These are phyloP conservation scores for Subacronicta megacephala DNA, from an alignment of 2,888 invertebrate genomes.

Conservation along the genomic window DNA sequence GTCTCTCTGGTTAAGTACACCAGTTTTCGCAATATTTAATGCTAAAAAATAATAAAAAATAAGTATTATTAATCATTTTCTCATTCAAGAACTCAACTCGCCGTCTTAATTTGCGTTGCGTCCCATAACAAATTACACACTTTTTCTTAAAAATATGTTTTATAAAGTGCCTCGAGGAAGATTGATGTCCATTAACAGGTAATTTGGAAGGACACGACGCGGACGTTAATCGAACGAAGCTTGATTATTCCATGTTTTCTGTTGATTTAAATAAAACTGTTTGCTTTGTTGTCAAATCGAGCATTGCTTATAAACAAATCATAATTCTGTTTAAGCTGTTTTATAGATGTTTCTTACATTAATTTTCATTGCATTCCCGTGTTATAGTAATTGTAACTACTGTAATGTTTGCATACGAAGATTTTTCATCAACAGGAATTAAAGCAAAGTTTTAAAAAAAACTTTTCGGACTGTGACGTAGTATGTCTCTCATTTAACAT, in stretches of 20 bases:
- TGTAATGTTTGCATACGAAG: neutral
- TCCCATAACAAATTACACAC: constrained; percentile 76
- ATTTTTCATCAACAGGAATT: constrained; percentile 2
- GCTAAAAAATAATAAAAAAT: no score
- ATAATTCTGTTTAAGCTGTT: neutral
- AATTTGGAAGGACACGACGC: constrained; percentile 66
- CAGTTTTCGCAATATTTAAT: no score
- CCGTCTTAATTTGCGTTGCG: constrained; percentile 77
- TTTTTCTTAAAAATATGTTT: constrained; percentile 67
- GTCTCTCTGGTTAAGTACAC: no score
- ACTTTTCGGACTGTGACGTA: constrained; percentile 5
- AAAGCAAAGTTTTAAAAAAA: neutral
- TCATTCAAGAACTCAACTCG: constrained; percentile 67
- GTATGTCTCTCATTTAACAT: constrained; percentile 29
- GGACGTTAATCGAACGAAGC: constrained; percentile 60
- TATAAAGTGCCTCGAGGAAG: constrained; percentile 72
- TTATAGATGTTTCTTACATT: neutral
- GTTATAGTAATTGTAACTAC: neutral
- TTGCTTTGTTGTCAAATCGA: constrained; percentile 27
- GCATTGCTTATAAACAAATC: constrained; percentile 6
- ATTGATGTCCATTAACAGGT: constrained; percentile 79
- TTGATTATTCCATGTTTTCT: constrained; percentile 51
- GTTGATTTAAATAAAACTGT: constrained; percentile 34
- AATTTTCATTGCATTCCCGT: neutral
- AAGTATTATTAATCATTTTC: constrained; percentile 68